These are phyloP conservation scores for Trissolcus brochymenae DNA, from an alignment of 2,888 invertebrate species.

Conservation along the genomic window DNA sequence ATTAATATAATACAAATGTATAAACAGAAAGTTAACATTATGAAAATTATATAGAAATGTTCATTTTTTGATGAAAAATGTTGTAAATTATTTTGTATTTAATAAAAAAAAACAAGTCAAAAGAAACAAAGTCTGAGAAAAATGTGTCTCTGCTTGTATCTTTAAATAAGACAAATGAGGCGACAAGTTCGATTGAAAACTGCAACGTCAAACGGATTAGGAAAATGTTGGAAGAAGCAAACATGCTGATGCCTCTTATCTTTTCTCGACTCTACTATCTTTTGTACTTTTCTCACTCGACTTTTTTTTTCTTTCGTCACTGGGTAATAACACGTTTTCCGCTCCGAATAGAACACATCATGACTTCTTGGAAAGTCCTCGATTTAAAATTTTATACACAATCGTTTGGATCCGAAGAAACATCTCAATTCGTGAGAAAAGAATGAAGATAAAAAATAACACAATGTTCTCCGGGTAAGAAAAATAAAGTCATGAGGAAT, in stretches of 20 bases:
- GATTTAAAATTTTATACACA: no score
- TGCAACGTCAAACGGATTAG: background rate
- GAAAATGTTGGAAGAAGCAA: background rate
- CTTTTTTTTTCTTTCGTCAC: background rate
- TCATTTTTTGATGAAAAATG: no score
- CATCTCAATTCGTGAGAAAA: no score
- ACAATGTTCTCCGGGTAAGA: background rate
- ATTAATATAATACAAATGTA: no score
- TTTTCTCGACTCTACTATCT: conserved; percentile 1
- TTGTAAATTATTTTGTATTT: no score
- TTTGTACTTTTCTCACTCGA: background rate
- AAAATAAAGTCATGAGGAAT: background rate
- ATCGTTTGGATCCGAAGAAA: no score
- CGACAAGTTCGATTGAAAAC: background rate
- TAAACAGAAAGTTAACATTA: no score
- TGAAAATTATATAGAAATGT: no score
- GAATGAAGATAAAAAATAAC: background rate
- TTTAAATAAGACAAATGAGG: background rate
- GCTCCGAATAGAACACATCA: background rate
- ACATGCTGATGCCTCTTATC: conserved; percentile 1
- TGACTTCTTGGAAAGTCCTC: no score
- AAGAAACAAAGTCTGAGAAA: no score
- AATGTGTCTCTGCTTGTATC: background rate
- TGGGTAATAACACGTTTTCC: conserved; percentile 1
- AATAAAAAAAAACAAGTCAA: no score